A percentile compares a stretch with the other conserved stretches of the same genome.
phyloP scores from a whole-genome alignment of 2,113 vertebrate genomes.

The Genyomyrus donnyi region DNA sequence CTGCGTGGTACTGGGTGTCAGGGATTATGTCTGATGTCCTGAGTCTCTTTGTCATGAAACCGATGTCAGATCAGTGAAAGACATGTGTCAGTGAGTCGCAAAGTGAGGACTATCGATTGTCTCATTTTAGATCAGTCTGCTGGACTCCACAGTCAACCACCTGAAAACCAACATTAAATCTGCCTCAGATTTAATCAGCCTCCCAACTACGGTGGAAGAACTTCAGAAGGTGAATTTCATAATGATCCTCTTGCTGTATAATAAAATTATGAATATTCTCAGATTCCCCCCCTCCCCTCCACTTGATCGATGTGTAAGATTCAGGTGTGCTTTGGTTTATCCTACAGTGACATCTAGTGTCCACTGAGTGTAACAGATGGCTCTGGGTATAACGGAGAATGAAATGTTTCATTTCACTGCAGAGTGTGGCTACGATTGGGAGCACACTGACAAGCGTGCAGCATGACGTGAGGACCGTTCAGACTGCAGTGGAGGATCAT shows the following conservation, averaged over 20 bases:
- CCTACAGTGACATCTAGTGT: background rate
- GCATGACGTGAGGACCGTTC: constrained; percentile 81
- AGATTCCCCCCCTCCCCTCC: background rate
- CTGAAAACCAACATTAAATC: constrained; percentile 87
- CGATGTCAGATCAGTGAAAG: background rate
- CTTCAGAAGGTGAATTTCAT: constrained; percentile 77
- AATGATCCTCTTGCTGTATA: background rate
- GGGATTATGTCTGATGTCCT: background rate
- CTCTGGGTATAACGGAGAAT: background rate
- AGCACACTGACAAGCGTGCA: constrained; percentile 88
- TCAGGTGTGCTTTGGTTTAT: background rate
- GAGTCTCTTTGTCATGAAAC: background rate
- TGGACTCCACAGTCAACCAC: constrained; percentile 81
- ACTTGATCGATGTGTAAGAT: background rate
- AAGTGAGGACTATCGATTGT: background rate
- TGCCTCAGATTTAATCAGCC: constrained; percentile 80
- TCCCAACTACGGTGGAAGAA: constrained; percentile 85
- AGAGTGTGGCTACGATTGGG: constrained; percentile 92
- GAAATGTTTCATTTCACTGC: constrained; percentile 24
- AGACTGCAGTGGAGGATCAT: constrained; percentile 73
- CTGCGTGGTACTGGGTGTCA: background rate
- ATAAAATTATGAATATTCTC: background rate
- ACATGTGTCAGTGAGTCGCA: background rate
- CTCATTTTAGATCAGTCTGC: constrained; percentile 60
- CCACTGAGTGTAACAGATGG: background rate